Conservation (phyloP, 2,888 invertebrate genomes). For the Chouioia cunea region DNA sequence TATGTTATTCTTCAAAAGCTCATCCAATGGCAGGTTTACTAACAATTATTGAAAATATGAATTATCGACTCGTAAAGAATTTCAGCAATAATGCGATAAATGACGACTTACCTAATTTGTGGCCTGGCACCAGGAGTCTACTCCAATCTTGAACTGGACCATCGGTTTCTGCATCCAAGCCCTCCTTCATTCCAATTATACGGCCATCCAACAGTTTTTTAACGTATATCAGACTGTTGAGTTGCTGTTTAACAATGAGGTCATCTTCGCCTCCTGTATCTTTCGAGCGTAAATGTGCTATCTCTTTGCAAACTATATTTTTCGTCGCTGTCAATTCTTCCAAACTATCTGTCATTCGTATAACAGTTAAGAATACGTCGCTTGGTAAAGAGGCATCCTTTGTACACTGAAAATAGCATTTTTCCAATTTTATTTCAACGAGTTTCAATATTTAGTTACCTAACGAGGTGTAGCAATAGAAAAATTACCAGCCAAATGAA, state of each 20-base stretch:
- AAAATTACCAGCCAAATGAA: slow-evolving; percentile 85
- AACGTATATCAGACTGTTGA: slow-evolving; percentile 86
- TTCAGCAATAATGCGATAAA: background rate
- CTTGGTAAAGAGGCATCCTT: slow-evolving; percentile 82
- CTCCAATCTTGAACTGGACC: slow-evolving; percentile 67
- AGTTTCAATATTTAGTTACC: background rate
- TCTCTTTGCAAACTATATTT: slow-evolving; percentile 85
- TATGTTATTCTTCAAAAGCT: slow-evolving; percentile 81
- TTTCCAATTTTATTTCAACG: background rate
- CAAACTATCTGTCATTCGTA: slow-evolving; percentile 82
- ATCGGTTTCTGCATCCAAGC: slow-evolving; percentile 69
- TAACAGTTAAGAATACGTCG: slow-evolving; percentile 86
- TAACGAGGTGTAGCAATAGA: slow-evolving; percentile 2
- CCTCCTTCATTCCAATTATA: slow-evolving; percentile 70
- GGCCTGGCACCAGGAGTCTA: slow-evolving; percentile 67
- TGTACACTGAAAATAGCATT: slow-evolving; percentile 76
- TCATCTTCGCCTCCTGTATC: slow-evolving; percentile 91
- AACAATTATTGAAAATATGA: background rate
- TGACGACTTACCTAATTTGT: slow-evolving; percentile 63
- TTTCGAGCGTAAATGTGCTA: slow-evolving; percentile 83
- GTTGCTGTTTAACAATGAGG: slow-evolving; percentile 84
- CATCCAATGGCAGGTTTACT: slow-evolving; percentile 77
- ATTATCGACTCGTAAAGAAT: background rate
- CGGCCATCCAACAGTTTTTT: slow-evolving; percentile 81
- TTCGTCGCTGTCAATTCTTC: slow-evolving; percentile 87